Evolutionary conservation across 2,113 vertebrate genomes (phyloP).

Genomic region (Saccopteryx leptura): DNA sequence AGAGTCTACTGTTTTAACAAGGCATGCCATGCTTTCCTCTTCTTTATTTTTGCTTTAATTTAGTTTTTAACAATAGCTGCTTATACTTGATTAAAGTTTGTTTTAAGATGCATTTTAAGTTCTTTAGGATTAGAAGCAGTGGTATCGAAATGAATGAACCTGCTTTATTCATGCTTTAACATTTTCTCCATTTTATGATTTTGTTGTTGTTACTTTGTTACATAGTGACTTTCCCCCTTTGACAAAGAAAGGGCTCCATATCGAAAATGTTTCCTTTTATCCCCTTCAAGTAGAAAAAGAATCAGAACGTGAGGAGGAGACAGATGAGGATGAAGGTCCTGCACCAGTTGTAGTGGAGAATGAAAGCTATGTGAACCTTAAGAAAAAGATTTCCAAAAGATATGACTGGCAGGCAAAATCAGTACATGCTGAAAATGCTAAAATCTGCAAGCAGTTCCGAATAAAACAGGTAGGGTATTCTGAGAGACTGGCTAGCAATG

Average conservation of each 20-base stretch:
- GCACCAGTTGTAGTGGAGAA: slow-evolving; percentile 90
- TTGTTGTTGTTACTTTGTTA: slow-evolving; percentile 59
- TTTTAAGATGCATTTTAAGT: slow-evolving; percentile 44
- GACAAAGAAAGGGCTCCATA: slow-evolving; percentile 44
- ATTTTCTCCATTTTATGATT: slow-evolving; percentile 52
- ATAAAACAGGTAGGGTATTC: slow-evolving; percentile 90
- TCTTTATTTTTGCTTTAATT: slow-evolving; percentile 47
- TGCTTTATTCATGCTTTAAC: slow-evolving; percentile 49
- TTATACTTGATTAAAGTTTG: slow-evolving; percentile 44
- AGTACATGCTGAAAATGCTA: slow-evolving; percentile 91
- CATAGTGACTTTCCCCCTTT: slow-evolving; percentile 20
- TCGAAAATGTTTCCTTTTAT: slow-evolving; percentile 68
- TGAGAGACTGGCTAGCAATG: neutral
- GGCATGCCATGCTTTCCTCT: neutral
- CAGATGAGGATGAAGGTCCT: slow-evolving; percentile 89
- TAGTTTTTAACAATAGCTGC: neutral
- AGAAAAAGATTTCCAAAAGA: slow-evolving; percentile 92
- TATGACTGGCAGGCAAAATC: slow-evolving; percentile 88
- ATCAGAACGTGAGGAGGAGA: slow-evolving; percentile 84
- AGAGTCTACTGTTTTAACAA: neutral
- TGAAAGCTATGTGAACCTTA: slow-evolving; percentile 95
- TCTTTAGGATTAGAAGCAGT: neutral
- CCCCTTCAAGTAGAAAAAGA: slow-evolving; percentile 82
- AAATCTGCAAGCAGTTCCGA: slow-evolving; percentile 93
- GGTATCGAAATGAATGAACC: slow-evolving; percentile 18